phyloP scores from a whole-genome alignment of 2,888 invertebrate genomes.

The Magallana nippona region DNA sequence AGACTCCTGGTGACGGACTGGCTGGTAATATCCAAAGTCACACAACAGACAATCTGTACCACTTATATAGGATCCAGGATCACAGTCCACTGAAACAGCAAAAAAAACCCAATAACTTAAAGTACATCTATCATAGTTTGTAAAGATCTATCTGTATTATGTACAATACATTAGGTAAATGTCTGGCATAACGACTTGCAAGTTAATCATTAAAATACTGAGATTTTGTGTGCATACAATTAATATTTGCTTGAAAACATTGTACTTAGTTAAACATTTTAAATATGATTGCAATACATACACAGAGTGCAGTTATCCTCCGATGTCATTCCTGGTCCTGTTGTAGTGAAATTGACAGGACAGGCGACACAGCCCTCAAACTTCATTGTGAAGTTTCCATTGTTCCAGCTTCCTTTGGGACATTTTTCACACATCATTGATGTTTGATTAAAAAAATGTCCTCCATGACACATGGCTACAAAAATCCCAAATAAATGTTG shows the following conservation, averaged over 20 bases:
- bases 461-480: conserved; percentile 55
- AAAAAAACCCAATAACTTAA: not conserved
- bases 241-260: no score
- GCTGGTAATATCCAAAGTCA: conserved; percentile 49
- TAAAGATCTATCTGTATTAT: no score
- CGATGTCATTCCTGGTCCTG: conserved; percentile 45
- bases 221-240: no score
- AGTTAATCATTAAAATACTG: no score
- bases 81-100: conserved; percentile 48
- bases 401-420: conserved; percentile 57
- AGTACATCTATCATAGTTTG: no score
- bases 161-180: not conserved
- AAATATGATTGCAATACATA: no score
- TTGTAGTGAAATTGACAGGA: conserved; percentile 52
- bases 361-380: conserved; percentile 56
- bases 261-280: no score
- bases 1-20: conserved; percentile 36
- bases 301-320: conserved; percentile 54
- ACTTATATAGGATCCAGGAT: conserved; percentile 44
- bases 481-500: not conserved
- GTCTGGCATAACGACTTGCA: not conserved
- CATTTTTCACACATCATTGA: conserved; percentile 51
- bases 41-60: conserved; percentile 44
- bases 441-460: conserved; percentile 46
- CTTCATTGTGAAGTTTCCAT: conserved; percentile 53